These are phyloP conservation scores for Cathartes aura DNA, from an alignment of 2,113 vertebrate species.

Conservation along the genomic window DNA sequence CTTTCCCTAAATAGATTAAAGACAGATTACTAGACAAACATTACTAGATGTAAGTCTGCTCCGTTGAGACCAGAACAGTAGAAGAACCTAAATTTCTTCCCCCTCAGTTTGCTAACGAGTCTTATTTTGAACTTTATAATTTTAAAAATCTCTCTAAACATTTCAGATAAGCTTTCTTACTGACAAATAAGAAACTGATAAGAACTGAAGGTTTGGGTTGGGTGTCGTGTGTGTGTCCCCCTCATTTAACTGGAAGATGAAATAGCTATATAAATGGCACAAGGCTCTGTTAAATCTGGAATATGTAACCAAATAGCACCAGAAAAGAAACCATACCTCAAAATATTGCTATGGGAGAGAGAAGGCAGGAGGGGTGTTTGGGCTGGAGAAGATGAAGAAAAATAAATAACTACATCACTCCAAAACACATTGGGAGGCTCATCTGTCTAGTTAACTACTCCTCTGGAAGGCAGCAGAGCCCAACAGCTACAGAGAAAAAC, in stretches of 20 bases:
- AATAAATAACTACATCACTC: not conserved
- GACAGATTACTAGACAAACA: not conserved
- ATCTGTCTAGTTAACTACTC: not conserved
- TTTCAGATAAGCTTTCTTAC: not conserved
- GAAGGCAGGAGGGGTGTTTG: not conserved
- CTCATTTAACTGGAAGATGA: not conserved
- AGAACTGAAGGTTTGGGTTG: not conserved
- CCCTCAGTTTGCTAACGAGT: not conserved
- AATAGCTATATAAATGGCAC: not conserved
- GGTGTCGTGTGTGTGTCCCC: too few species aligned
- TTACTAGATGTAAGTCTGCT: not conserved
- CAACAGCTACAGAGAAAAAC: not conserved
- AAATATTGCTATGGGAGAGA: not conserved
- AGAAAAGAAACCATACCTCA: not conserved
- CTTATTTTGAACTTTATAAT: not conserved
- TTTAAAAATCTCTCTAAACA: not conserved
- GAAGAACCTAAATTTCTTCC: not conserved
- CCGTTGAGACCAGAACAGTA: not conserved
- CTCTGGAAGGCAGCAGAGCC: not conserved
- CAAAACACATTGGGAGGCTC: not conserved
- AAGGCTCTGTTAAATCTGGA: not conserved
- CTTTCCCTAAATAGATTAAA: not conserved
- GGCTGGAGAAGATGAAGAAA: not conserved
- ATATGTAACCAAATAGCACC: not conserved
- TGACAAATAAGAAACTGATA: not conserved